Evolutionary conservation across 2,113 vertebrate species (phyloP), one percentile per base, ranked within the genome.

Genomic region (Prolemur simus): DNA sequence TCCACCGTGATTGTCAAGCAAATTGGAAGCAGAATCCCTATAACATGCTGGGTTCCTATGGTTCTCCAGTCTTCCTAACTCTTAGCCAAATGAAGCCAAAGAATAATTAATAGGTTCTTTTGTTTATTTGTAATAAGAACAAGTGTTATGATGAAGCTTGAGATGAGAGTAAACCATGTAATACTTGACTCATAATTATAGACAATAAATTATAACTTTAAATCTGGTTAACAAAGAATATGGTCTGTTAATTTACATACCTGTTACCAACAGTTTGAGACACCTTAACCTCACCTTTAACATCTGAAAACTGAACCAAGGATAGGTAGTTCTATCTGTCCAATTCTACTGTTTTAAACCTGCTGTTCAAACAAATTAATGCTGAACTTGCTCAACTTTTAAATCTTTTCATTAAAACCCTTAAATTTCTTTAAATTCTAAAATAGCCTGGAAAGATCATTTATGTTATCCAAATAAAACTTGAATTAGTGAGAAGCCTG

Each of bases 91-190:
- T 92, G 10, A 94, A 81, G 7, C 47, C 32, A 94, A 58, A 84
- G 34, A 76, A 58, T 68, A 88, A 76, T 88, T 78, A 39, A 71
- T 42, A 76, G 32, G 11, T 84, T 25, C 5, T 64, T 92, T 71
- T 93, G 81, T 89, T 86, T 6, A 52, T 87, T 78, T 71, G 0
- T 80, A 64, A 8, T 56, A 91, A 85, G 11, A 89, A 88, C 34
- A 11, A 82, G 7, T 87, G 49, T 94, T 95, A 71, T 8, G 54
- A 60, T 76, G n/a, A 97, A 94, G 86, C 93, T 82, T 83, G 66
- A 86, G 32, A 21, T 78, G 17, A 74, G 45, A 89, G n/a, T 45
- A 87, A 83, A 81, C 9, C 29, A 82, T 12, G 3, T 66, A 15
- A 29, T 60, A 87, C 47, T 64, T 92, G 64, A 20, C 5, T 68